Evolutionary conservation across 2,888 invertebrate species (phyloP), one percentile per base, ranked within the genome.

Genomic region (Nebria salina): DNA sequence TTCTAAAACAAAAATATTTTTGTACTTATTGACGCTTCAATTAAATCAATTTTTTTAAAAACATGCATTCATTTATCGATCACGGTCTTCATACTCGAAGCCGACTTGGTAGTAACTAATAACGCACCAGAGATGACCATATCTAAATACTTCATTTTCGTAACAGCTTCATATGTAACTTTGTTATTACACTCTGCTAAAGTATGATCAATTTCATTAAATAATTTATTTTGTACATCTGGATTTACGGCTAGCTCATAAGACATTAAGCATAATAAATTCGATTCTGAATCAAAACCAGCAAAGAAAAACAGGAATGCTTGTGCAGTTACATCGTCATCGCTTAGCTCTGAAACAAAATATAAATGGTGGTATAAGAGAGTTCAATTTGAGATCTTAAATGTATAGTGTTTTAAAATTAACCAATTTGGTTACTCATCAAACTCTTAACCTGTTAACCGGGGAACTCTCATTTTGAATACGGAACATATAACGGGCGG

Each of bases 281-380:
- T 88, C 0, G 89, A 87, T 0, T 88, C 87, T 1, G 89, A 88
- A 70, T 90, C 90, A 82, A 88, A 90, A 1, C 90, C 90, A 20
- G 89, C 90, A 0, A 90, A 84, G 85, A 89, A 90, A 86, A 90
- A 90, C 0, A 90, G 76, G 0, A 90, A 78, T 34, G 89, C 88
- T 86, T 92, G 92, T 0, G 91, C 90, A 0, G 90, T 90, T 7
- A 92, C 86, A 74, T 91, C 91, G 0, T 90, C 88, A 78, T 91
- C 91, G 9, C 7, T 80, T 72, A 83, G 82, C 6, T 74, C 79
- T 79, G 42, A 75, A 76, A 54, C 54, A 78, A 72, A 26, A 65
- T 65, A 4, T 6, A 65, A 6, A n/a, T 34, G 34, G 34, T 5
- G 34, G 34, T 34, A 34, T 34, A 34, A 20, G 34, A 1, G 34